Evolutionary conservation across 2,888 invertebrate genomes (phyloP).

Genomic region (Acleris cristana): DNA sequence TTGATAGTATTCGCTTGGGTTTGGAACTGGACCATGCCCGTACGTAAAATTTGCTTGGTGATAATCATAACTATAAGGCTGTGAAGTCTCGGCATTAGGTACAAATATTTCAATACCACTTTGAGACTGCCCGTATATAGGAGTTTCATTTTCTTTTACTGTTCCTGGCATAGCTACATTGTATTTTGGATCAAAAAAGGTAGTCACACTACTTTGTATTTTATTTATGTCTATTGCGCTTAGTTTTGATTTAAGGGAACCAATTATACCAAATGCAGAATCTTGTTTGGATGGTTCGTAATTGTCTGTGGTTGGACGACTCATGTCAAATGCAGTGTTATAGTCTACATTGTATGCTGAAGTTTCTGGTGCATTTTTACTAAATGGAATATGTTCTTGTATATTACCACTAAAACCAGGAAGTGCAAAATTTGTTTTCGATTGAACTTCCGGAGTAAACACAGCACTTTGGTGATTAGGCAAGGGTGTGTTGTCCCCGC

Average conservation of each 20-base stretch:
- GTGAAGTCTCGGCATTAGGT: constrained; percentile 47
- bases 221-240: constrained; percentile 75
- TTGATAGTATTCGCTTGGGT: constrained; percentile 24
- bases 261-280: constrained; percentile 70
- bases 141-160: constrained; percentile 32
- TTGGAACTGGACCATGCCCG: constrained; percentile 23
- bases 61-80: constrained; percentile 45
- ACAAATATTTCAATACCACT: constrained; percentile 61
- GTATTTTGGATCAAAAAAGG: constrained; percentile 76
- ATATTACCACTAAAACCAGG: constrained; percentile 49
- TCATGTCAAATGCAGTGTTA: constrained; percentile 70
- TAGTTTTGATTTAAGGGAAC: constrained; percentile 77
- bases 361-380: constrained; percentile 44
- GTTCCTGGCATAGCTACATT: constrained; percentile 57
- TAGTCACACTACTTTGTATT: constrained; percentile 75
- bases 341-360: constrained; percentile 44
- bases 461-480: constrained; percentile 29
- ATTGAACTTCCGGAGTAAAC: background rate
- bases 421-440: constrained; percentile 34
- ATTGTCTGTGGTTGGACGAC: constrained; percentile 59
- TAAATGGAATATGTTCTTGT: constrained; percentile 41
- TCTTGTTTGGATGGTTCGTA: constrained; percentile 59
- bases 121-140: constrained; percentile 42
- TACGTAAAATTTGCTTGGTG: constrained; percentile 37
- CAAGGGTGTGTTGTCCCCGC: background rate